Evolutionary conservation across 2,113 vertebrate genomes (phyloP), one percentile per base, ranked within the genome.

Genomic region (Vireo altiloquus): DNA sequence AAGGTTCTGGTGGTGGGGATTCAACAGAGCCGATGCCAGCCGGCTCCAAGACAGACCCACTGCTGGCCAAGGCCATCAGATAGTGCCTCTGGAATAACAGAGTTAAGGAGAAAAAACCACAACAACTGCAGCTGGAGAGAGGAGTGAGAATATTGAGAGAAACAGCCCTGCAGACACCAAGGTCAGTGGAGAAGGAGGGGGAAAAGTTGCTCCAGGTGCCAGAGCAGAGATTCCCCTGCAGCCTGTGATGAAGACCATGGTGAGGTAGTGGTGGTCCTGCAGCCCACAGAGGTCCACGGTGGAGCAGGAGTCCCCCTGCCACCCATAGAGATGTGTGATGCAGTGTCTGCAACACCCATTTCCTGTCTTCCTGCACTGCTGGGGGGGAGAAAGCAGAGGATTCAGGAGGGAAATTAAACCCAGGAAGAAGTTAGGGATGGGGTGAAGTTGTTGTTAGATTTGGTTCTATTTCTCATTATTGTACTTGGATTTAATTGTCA

Each of bases 41-140:
- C 0, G 0, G 50, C 33, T 59, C 71, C 57, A 53, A 52, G 15
- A 40, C 0, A 0, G 30, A 46, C 18, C 25, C 0, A 0, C 64
- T 37, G 17, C 28, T 65, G 49, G 50, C 64, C 50, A 64, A 64
- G n/a, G 64, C n/a, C 37, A 28, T 40, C 78, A 65, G n/a, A 42
- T 11, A 53, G 20, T 44, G 33, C 44, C 25, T 53, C 78, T 37
- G n/a, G 18, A 50, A 77, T 21, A 87, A 87, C 17, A 64, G 30
- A 46, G 44, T 28, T 77, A 35, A 64, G 14, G 27, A 14, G 13
- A 1, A 13, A 50, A 50, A 39, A 50, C 10, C 40, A 42, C 40
- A 42, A 39, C 7, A 42, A 39, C 7, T 57, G 44, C 30, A 77
- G 24, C n/a, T 15, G 19, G 37, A 65, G 33, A 76, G 17, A 39